Evolutionary conservation across 2,888 invertebrate species (phyloP).

Genomic region (Melanophora roralis): DNA sequence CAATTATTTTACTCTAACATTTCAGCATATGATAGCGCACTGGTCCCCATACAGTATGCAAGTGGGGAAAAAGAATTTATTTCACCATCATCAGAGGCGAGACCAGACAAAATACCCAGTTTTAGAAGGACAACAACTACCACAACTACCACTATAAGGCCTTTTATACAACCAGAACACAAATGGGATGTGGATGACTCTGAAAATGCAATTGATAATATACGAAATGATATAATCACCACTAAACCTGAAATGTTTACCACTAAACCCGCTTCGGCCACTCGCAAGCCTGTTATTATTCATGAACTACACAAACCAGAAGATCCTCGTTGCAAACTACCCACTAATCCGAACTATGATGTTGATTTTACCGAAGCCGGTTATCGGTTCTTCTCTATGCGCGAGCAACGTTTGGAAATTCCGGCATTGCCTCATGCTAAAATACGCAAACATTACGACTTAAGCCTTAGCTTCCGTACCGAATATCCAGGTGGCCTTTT

Average conservation of each 20-base stretch:
- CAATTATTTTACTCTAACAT: not conserved
- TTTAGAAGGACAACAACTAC: conserved; percentile 68
- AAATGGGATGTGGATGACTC: conserved; percentile 65
- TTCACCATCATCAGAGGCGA: conserved; percentile 57
- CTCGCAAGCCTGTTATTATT: conserved; percentile 56
- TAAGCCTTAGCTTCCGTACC: conserved; percentile 86
- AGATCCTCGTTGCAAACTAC: conserved; percentile 73
- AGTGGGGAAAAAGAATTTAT: conserved; percentile 67
- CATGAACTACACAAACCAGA: conserved; percentile 69
- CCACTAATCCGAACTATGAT: conserved; percentile 74
- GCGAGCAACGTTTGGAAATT: conserved; percentile 85
- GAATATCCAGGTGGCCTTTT: conserved; percentile 86
- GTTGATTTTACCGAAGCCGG: conserved; percentile 72
- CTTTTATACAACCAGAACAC: conserved; percentile 19
- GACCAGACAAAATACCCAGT: conserved; percentile 65
- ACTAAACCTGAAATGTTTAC: conserved; percentile 40
- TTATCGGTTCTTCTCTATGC: conserved; percentile 78
- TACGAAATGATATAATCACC: conserved; percentile 55
- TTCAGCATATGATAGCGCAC: conserved; percentile 71
- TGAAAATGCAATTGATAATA: conserved; percentile 48
- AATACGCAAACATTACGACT: conserved; percentile 83
- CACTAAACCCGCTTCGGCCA: conserved; percentile 65
- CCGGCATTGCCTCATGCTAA: conserved; percentile 79
- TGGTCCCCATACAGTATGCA: conserved; percentile 71
- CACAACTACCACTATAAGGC: conserved; percentile 60